Percentiles rank a stretch among this genome's conserved stretches.
Evolutionary conservation across 2,113 vertebrate species (phyloP).

Genomic region (Hippocampus comes): DNA sequence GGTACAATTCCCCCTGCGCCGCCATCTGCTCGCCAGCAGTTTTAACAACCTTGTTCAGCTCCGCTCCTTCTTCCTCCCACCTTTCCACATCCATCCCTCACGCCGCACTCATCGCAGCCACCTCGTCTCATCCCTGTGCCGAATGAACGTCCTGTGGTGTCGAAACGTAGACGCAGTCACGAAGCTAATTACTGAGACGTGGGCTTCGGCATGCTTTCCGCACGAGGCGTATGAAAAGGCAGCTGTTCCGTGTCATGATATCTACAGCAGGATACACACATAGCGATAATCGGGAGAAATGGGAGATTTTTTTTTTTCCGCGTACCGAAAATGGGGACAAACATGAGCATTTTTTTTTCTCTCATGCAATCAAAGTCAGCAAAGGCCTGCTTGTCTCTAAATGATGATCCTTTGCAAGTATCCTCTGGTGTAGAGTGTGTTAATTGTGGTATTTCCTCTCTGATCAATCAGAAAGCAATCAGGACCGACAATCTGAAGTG

Average conservation of each 20-base stretch:
- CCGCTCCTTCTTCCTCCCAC: constrained; percentile 29
- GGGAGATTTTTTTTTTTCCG: background rate
- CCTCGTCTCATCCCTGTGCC: constrained; percentile 29
- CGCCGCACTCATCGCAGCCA: constrained; percentile 3
- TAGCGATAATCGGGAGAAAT: background rate
- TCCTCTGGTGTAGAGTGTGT: background rate
- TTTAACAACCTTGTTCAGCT: constrained; percentile 52
- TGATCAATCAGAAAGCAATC: too few relatives aligned
- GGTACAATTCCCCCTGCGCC: constrained; percentile 33
- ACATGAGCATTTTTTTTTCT: too few relatives aligned
- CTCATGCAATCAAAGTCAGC: background rate
- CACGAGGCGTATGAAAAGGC: background rate
- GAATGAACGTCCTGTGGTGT: constrained; percentile 26
- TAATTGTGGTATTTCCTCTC: background rate
- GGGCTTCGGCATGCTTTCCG: constrained; percentile 19
- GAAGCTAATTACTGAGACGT: constrained; percentile 33
- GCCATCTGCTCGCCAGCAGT: constrained; percentile 27
- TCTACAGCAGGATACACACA: background rate
- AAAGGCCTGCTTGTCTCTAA: background rate
- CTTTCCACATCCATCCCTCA: background rate
- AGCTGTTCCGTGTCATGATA: background rate
- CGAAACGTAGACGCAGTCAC: constrained; percentile 19
- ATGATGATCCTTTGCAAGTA: background rate
- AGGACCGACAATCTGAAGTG: background rate
- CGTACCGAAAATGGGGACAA: too few relatives aligned